Evolutionary conservation across 2,113 vertebrate genomes (phyloP), one percentile per base, ranked within the genome.

Genomic region (Gila orcuttii): DNA sequence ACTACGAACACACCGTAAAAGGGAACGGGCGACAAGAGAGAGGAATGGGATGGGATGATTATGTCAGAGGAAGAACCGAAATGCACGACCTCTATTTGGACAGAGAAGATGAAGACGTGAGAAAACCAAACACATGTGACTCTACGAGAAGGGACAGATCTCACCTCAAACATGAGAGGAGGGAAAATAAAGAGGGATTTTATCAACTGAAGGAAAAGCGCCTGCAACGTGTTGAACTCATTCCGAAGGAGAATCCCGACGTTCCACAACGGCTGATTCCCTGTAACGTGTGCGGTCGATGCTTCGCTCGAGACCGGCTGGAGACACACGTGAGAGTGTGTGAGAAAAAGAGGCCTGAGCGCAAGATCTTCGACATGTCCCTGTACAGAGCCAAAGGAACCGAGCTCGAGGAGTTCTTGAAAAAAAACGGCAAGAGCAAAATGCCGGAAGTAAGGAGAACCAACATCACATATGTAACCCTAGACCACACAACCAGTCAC

Each of bases 361-460:
- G 95, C 74, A 94, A 95, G 90, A 94, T 94, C 47, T 98, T 95
- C 83, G 95, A 97, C 89, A 96, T 94, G 10, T 95, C 89, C 2
- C 89, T 79, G 69, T 90, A 95, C 78, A 94, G 96, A 86, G 93
- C 91, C 59, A 96, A 94, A 75, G 96, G 96, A 87, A 96, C 97
- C 0, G 93, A 93, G 6, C 50, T 96, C 45, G 96, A 97, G 86
- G 79, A 93, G 31, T 96, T 91, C 88, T 91, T 93, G 88, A 94
- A 94, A 87, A 87, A 71, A 85, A 96, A 95, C 25, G 79, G 64
- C 59, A 90, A 86, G 59, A 82, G 85, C 28, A 88, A 83, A 73
- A 42, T 42, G 76, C 90, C 92, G 36, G 93, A 96, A 95, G 96
- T 42, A 42, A 42, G 42, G 42, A 42, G 8, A 42, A 42, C 42